Conservation (phyloP, 2,888 invertebrate genomes). For the Pogonocherus hispidulus region DNA sequence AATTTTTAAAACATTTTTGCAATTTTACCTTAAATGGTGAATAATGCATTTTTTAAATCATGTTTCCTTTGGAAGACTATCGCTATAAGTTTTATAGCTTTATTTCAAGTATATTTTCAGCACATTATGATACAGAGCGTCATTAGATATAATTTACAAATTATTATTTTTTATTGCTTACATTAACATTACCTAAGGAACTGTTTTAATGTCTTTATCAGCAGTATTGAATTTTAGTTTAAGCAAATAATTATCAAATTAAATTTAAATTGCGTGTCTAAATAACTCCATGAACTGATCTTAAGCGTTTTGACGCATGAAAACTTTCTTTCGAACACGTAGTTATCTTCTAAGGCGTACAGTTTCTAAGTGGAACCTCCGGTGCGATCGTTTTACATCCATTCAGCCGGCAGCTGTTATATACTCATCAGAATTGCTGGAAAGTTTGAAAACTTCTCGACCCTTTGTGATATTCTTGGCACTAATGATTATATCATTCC, state of each 20-base stretch:
- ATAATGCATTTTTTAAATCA: too few relatives aligned
- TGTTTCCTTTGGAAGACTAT: too few relatives aligned
- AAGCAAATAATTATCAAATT: background rate
- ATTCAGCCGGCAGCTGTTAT: slow-evolving; percentile 63
- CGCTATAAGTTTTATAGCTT: too few relatives aligned
- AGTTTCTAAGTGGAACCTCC: slow-evolving; percentile 50
- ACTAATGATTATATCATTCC: slow-evolving; percentile 61
- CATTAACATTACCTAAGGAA: too few relatives aligned
- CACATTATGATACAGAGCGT: too few relatives aligned
- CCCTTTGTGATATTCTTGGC: slow-evolving; percentile 60
- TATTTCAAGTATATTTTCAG: too few relatives aligned
- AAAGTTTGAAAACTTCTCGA: slow-evolving; percentile 62
- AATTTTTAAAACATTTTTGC: too few relatives aligned
- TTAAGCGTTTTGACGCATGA: slow-evolving; percentile 36
- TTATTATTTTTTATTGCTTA: too few relatives aligned
- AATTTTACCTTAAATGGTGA: too few relatives aligned
- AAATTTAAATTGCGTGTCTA: background rate
- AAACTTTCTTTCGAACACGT: slow-evolving; percentile 50
- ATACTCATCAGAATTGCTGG: slow-evolving; percentile 61
- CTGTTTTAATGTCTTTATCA: too few relatives aligned
- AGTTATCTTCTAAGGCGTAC: slow-evolving; percentile 52
- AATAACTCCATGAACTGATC: background rate
- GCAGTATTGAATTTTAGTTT: background rate
- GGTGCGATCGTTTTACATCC: slow-evolving; percentile 63
- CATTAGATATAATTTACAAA: too few relatives aligned